Base-by-base conservation (phyloP, 2,113 vertebrate genomes). In the Melanotaenia duboulayi region DNA sequence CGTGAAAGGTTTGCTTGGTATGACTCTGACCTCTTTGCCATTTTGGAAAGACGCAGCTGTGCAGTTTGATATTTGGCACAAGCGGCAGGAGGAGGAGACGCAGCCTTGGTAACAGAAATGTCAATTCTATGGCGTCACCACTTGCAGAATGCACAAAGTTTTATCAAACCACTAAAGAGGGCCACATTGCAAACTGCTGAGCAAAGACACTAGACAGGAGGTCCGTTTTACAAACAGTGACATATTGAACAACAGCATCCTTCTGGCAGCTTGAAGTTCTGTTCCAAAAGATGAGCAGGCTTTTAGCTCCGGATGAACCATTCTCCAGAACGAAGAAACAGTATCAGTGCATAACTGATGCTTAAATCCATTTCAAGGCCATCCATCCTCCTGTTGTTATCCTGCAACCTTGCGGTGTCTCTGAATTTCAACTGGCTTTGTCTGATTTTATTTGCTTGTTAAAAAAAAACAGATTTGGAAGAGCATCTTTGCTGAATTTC, bases 71-170 rank as follows among this genome's bases (percentile, higher is more conserved):
- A 63, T 55, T 79, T 85, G 89, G 80, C 85, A 75, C 50, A 28
- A 71, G 44, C 25, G 52, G 61, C 60, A 71, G 67, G 59, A 74
- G 72, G 72, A 63, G 69, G 68, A 60, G 50, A 28, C 39, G 28
- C 74, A 2, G 62, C 79, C 74, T 80, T 74, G 71, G 87, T 88
- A 83, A 74, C 78, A 74, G 64, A 90, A 90, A 91, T 89, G 89
- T 90, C 90, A 88, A 77, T 67, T 68, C 59, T 64, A 56, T 85
- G 80, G 54, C 63, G 56, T 87, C 84, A 77, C 58, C 23, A 37
- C 25, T 57, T 63, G 63, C 77, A 77, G 75, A 81, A 71, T 40
- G 50, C 58, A 85, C 25, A 78, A 39, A 70, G 57, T 76, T 80
- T 80, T 25, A 84, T 56, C 55, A 60, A 69, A 32, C 13, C 48